phyloP scores from a whole-genome alignment of 2,113 vertebrate genomes.

The Coryphaenoides rupestris region DNA sequence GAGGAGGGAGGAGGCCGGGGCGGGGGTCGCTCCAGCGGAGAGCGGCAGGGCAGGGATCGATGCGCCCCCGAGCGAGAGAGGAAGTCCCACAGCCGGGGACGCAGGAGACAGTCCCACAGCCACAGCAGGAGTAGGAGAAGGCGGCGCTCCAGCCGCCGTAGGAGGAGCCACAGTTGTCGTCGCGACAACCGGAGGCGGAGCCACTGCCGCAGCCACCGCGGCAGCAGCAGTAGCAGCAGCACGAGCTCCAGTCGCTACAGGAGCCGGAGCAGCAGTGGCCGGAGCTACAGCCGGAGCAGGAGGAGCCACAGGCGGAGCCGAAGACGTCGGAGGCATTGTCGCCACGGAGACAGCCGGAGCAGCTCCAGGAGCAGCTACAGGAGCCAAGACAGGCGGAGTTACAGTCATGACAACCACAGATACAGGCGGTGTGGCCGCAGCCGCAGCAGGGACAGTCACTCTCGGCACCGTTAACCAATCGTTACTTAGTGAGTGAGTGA shows the following conservation, averaged over 20 bases:
- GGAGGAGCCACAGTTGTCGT: constrained; percentile 44
- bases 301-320: constrained; percentile 61
- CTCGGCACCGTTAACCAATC: constrained; percentile 39
- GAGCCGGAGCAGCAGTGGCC: constrained; percentile 58
- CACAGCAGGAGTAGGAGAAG: too few relatives aligned
- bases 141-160: constrained; percentile 36
- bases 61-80: constrained; percentile 16
- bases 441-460: constrained; percentile 50
- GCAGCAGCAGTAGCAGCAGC: constrained; percentile 42
- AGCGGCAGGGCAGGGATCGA: constrained; percentile 27
- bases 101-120: constrained; percentile 52
- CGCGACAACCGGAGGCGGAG: constrained; percentile 49
- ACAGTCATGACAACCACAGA: constrained; percentile 41
- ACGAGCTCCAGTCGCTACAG: constrained; percentile 22
- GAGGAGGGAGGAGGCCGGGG: constrained; percentile 69
- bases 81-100: constrained; percentile 52
- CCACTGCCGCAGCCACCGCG: constrained; percentile 37
- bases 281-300: constrained; percentile 61
- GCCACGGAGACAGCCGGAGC: constrained; percentile 36
- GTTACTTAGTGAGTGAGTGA: background rate
- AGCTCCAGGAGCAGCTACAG: too few relatives aligned
- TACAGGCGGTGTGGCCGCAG: constrained; percentile 43
- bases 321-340: constrained; percentile 57
- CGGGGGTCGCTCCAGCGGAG: constrained; percentile 47
- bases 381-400: constrained; percentile 44